Conservation (phyloP, 64 coral and sea anemone species). For the Trachythela sp. region DNA sequence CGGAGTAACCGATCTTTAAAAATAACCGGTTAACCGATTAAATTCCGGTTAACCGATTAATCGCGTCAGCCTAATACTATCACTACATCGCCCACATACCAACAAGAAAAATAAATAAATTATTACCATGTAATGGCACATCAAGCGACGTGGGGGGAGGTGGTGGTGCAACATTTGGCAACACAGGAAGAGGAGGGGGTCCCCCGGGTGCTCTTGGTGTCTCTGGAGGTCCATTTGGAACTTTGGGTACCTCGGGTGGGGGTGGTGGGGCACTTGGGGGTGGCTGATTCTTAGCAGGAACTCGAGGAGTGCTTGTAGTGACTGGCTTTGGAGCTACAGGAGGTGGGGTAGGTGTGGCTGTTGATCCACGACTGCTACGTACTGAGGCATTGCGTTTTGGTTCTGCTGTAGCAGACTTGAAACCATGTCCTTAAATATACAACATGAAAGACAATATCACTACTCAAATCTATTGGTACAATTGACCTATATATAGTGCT, state of each 20-base stretch:
- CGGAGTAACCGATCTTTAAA: too few relatives aligned
- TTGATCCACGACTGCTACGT: background rate
- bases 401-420: background rate
- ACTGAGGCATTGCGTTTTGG: conserved; percentile 6
- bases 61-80: too few relatives aligned
- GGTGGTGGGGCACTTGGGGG: conserved; percentile 2
- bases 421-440: background rate
- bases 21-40: too few relatives aligned
- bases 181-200: background rate
- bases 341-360: background rate
- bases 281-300: background rate
- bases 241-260: background rate
- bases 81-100: too few relatives aligned
- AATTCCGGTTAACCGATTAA: too few relatives aligned
- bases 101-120: background rate
- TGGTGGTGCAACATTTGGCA: background rate
- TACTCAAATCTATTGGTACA: too few relatives aligned
- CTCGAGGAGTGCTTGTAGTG: conserved; percentile 21
- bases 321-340: background rate
- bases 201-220: too few relatives aligned
- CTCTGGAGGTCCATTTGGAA: too few relatives aligned
- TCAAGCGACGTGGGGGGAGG: background rate
- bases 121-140: background rate
- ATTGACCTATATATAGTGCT: too few relatives aligned
- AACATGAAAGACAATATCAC: too few relatives aligned